These are phyloP conservation scores for Leucophenga varia DNA, from an alignment of 1,140 invertebrate species.

Conservation along the genomic window DNA sequence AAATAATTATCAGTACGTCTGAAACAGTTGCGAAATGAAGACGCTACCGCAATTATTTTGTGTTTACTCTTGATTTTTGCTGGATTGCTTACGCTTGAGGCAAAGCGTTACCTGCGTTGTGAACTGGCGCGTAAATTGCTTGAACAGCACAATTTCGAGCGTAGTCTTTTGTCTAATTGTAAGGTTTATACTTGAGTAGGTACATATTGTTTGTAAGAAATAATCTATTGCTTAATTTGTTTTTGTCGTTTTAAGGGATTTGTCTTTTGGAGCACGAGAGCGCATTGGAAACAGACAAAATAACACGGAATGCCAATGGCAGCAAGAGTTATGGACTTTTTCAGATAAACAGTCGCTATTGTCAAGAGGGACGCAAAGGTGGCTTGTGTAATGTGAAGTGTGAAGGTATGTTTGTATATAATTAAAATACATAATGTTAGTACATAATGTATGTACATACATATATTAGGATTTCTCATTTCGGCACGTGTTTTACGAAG, in stretches of 20 bases:
- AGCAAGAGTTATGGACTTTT: constrained; percentile 70
- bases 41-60: too few relatives aligned
- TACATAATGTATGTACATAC: too few relatives aligned
- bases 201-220: not conserved
- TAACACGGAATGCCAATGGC: constrained; percentile 63
- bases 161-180: constrained; percentile 33
- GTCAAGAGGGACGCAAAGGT: constrained; percentile 26
- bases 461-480: too few relatives aligned
- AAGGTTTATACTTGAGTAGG: too few relatives aligned
- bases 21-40: too few relatives aligned
- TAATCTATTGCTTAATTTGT: too few relatives aligned
- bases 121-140: constrained; percentile 35
- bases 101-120: constrained; percentile 31
- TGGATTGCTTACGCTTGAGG: too few relatives aligned
- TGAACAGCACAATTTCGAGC: constrained; percentile 30
- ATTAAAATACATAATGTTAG: constrained; percentile 4
- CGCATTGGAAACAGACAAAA: constrained; percentile 62
- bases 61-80: too few relatives aligned
- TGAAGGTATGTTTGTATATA: constrained; percentile 21
- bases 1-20: too few relatives aligned
- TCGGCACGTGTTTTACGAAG: too few relatives aligned
- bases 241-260: constrained; percentile 60
- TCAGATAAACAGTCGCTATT: constrained; percentile 56
- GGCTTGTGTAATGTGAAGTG: constrained; percentile 41
- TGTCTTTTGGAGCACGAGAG: constrained; percentile 72